Evolutionary conservation across 92 coral and sea anemone genomes (phyloP).

Genomic region (Zoanthus solanderi): DNA sequence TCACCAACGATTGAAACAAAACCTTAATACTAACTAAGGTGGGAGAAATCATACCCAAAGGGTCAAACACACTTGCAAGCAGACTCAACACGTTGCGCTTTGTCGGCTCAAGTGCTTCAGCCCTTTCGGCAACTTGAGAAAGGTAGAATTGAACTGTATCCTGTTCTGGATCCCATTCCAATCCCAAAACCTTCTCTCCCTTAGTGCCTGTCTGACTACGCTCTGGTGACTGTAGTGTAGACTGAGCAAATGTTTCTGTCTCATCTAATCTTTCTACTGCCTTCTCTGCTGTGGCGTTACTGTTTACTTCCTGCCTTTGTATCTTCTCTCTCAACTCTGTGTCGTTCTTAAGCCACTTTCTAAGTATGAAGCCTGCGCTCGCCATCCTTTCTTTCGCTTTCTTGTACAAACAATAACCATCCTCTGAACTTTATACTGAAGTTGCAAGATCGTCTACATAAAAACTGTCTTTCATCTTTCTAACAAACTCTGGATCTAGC

Average conservation of each 20-base stretch:
- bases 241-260: slow-evolving; percentile 51
- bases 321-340: slow-evolving; percentile 44
- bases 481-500: slow-evolving; percentile 61
- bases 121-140: slow-evolving; percentile 40
- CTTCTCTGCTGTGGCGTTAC: slow-evolving; percentile 14
- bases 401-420: slow-evolving; percentile 43
- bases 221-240: slow-evolving; percentile 12
- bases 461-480: slow-evolving; percentile 33
- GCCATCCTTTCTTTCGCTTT: slow-evolving; percentile 65
- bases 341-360: slow-evolving; percentile 57
- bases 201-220: slow-evolving; percentile 9
- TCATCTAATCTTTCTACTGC: slow-evolving; percentile 48
- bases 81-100: slow-evolving; percentile 60
- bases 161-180: slow-evolving; percentile 47
- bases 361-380: slow-evolving; percentile 58
- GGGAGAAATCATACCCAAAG: slow-evolving; percentile 47
- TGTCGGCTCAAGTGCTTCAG: slow-evolving; percentile 40
- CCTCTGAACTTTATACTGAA: slow-evolving; percentile 35
- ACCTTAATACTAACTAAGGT: slow-evolving; percentile 28
- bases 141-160: slow-evolving; percentile 62
- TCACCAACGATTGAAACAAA: slow-evolving; percentile 48
- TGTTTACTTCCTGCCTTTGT: slow-evolving; percentile 4
- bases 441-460: slow-evolving; percentile 68
- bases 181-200: slow-evolving; percentile 60
- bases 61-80: slow-evolving; percentile 56